A percentile compares a stretch with the other conserved stretches of the same genome.
Evolutionary conservation across 2,113 vertebrate species (phyloP).

Genomic region (Mus pahari): DNA sequence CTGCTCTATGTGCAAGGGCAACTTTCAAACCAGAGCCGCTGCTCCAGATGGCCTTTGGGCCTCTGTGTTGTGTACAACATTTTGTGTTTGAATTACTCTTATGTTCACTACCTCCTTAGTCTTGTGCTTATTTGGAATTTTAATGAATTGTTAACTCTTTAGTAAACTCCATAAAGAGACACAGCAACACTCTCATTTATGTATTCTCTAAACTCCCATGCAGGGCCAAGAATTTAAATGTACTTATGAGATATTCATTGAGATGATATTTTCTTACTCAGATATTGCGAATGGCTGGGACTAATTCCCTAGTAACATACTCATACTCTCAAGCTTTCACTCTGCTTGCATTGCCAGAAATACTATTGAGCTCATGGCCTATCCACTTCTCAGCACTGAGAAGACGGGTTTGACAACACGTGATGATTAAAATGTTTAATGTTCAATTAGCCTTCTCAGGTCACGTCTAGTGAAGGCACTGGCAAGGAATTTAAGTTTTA

Average conservation of each 20-base stretch:
- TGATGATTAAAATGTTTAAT: slow-evolving; percentile 77
- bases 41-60: not conserved
- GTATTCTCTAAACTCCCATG: not conserved
- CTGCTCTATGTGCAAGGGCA: not conserved
- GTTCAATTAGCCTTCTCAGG: slow-evolving; percentile 76
- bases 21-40: slow-evolving; percentile 29
- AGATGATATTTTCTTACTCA: slow-evolving; percentile 40
- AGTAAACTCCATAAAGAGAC: not conserved
- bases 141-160: slow-evolving; percentile 6
- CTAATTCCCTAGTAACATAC: not conserved
- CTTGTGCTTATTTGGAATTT: not conserved
- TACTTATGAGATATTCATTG: slow-evolving; percentile 22
- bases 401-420: slow-evolving; percentile 69
- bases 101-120: not conserved
- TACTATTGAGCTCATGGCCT: slow-evolving; percentile 66
- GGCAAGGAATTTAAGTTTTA: slow-evolving; percentile 60
- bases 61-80: not conserved
- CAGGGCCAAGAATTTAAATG: slow-evolving; percentile 1
- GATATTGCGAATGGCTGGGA: slow-evolving; percentile 41
- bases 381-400: slow-evolving; percentile 58
- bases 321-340: slow-evolving; percentile 40
- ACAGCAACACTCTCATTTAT: not conserved
- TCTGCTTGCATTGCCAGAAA: slow-evolving; percentile 48
- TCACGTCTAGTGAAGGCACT: slow-evolving; percentile 71
- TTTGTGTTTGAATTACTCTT: slow-evolving; percentile 27